Conservation (phyloP, 2,797 vertebrate genomes). For the Schizothorax lantsangensis region DNA sequence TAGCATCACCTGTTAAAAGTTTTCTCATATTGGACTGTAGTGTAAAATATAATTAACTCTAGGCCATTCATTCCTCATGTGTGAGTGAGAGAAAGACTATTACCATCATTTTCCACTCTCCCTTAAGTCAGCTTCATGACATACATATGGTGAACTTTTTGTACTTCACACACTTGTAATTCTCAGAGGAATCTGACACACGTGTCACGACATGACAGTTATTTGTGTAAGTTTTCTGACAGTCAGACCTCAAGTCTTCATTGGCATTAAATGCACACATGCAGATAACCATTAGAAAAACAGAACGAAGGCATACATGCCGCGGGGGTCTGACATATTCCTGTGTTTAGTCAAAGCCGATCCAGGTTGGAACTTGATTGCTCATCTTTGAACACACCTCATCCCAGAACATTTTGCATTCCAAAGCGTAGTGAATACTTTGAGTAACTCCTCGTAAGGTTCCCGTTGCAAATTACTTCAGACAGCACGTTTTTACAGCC, state of each 20-base stretch:
- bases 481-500: background rate
- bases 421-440: constrained; percentile 8
- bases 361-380: constrained; percentile 35
- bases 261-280: background rate
- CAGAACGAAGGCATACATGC: background rate
- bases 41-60: background rate
- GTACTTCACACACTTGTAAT: background rate
- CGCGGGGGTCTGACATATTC: background rate
- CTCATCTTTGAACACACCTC: constrained; percentile 9
- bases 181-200: constrained; percentile 19
- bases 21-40: background rate
- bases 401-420: constrained; percentile 29
- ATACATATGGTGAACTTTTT: background rate
- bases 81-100: background rate
- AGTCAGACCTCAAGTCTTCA: background rate
- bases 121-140: background rate
- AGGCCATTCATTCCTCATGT: background rate
- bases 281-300: background rate
- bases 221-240: constrained; percentile 21
- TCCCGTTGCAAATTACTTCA: background rate
- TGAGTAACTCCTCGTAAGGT: constrained; percentile 10
- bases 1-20: constrained; percentile 12
- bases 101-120: background rate
- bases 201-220: constrained; percentile 37
- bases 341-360: constrained; percentile 4